These are phyloP conservation scores for Hydrochoerus hydrochaeris DNA, from an alignment of 2,113 vertebrate species.

Conservation along the genomic window DNA sequence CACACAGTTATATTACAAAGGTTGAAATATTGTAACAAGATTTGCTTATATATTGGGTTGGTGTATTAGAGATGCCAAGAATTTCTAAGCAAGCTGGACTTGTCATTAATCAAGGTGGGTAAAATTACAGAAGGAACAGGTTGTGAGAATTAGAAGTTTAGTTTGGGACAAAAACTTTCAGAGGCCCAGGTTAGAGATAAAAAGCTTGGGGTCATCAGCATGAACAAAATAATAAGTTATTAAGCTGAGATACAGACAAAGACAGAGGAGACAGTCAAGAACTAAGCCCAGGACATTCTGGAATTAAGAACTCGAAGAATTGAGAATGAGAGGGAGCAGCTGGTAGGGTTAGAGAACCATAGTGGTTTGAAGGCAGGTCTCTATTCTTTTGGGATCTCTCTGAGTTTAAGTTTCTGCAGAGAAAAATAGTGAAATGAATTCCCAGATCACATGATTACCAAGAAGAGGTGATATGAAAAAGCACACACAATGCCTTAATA, in stretches of 20 bases:
- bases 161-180: constrained; percentile 1
- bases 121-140: neutral
- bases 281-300: neutral
- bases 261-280: neutral
- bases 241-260: constrained; percentile 1
- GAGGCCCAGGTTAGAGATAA: neutral
- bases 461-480: neutral
- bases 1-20: neutral
- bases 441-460: neutral
- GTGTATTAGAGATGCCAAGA: neutral
- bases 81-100: neutral
- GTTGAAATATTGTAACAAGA: neutral
- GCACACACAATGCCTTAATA: neutral
- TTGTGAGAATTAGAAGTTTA: neutral
- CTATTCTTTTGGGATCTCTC: neutral
- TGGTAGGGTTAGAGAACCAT: neutral
- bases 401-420: neutral
- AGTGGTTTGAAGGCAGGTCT: neutral
- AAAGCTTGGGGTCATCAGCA: neutral
- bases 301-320: neutral
- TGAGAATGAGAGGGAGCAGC: neutral
- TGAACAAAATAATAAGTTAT: neutral
- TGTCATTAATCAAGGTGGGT: neutral
- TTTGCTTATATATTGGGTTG: neutral
- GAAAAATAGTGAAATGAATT: neutral